Evolutionary conservation across 2,113 vertebrate species (phyloP).

Genomic region (Ciconia maguari): DNA sequence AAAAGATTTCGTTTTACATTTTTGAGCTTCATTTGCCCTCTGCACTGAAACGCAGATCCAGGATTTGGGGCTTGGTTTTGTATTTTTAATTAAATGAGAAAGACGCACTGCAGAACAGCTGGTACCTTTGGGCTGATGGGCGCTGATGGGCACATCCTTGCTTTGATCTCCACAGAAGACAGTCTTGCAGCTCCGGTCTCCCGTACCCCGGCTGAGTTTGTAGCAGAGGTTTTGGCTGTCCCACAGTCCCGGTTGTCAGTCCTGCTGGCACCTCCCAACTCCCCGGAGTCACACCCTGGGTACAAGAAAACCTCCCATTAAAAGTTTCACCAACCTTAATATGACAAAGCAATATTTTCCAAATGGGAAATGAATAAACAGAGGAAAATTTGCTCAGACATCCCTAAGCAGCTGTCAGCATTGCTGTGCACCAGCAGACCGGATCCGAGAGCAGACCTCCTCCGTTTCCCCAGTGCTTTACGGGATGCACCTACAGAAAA

Average conservation of each 20-base stretch:
- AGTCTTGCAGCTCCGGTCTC: neutral
- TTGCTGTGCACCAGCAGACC: neutral
- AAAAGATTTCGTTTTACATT: neutral
- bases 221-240: neutral
- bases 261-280: neutral
- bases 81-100: neutral
- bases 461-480: neutral
- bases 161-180: no score
- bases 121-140: neutral
- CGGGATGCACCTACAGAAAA: accelerated
- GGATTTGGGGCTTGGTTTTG: neutral
- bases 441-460: neutral
- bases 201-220: accelerated
- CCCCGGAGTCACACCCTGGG: neutral
- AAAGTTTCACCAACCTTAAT: neutral
- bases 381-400: no score
- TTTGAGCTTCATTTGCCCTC: neutral
- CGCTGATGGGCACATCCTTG: neutral
- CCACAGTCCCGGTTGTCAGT: neutral
- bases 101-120: neutral
- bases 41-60: neutral
- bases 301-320: neutral
- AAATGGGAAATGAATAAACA: neutral
- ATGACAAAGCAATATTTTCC: neutral
- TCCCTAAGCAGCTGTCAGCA: neutral